A percentile compares a stretch with the other conserved stretches of the same genome.
Evolutionary conservation across 35 echinoderm and acorn worm genomes (phyloP).

Genomic region (Hemicentrotus pulcherrimus): DNA sequence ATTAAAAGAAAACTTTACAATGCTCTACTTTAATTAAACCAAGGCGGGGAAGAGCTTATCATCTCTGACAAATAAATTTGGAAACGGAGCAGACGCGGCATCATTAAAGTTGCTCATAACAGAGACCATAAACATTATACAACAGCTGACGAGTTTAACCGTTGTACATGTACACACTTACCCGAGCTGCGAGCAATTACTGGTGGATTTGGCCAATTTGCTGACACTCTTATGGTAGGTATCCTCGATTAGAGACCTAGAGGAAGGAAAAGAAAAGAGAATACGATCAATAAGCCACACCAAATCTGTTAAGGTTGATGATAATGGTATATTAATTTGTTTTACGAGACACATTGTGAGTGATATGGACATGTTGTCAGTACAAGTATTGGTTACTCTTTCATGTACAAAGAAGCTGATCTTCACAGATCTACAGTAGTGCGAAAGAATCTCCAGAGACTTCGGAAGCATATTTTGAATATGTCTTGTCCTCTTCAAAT

Average conservation of each 20-base stretch:
- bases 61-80: neutral
- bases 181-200: conserved; percentile 83
- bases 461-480: no score
- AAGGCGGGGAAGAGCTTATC: neutral
- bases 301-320: neutral
- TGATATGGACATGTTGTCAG: no score
- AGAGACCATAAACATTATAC: neutral
- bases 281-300: neutral
- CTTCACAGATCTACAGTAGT: no score
- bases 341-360: no score
- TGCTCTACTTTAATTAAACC: neutral
- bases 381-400: no score
- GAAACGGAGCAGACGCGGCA: neutral
- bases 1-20: neutral
- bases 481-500: no score
- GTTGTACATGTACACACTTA: conserved; percentile 51
- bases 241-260: conserved; percentile 82
- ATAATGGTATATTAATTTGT: no score
- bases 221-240: conserved; percentile 91
- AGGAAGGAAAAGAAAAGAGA: neutral
- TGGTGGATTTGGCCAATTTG: conserved; percentile 91
- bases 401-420: no score
- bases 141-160: neutral
- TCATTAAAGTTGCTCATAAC: neutral
- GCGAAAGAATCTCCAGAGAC: no score